phyloP scores from a whole-genome alignment of 2,797 vertebrate species.

The Melanotaenia trifasciata region DNA sequence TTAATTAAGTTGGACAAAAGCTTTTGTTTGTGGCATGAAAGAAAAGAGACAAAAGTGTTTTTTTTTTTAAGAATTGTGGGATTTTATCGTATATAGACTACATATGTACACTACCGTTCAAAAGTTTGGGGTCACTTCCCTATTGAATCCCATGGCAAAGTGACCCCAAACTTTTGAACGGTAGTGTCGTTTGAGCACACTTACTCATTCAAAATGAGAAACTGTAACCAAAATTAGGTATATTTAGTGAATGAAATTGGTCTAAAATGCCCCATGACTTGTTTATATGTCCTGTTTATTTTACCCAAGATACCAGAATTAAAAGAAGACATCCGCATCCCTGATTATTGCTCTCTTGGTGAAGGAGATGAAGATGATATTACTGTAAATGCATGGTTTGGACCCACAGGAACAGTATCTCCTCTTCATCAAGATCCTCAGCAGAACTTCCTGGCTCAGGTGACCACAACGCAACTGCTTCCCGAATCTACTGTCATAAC shows the following conservation, averaged over 20 bases:
- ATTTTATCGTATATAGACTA: no score
- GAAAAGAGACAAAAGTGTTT: neutral
- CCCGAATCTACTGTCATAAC: slow-evolving; percentile 28
- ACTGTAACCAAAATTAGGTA: no score
- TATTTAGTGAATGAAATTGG: slow-evolving; percentile 12
- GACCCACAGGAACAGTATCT: slow-evolving; percentile 91
- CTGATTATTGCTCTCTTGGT: slow-evolving; percentile 97
- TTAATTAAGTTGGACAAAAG: neutral
- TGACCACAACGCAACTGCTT: slow-evolving; percentile 45
- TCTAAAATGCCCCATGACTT: slow-evolving; percentile 10
- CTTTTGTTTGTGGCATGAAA: neutral
- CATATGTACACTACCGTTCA: no score
- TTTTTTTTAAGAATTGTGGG: no score
- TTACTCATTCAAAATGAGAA: neutral
- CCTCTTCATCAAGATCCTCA: slow-evolving; percentile 98
- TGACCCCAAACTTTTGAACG: no score
- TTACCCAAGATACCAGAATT: slow-evolving; percentile 90
- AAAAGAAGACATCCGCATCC: slow-evolving; percentile 92
- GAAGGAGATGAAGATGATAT: slow-evolving; percentile 92
- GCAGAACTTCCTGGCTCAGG: slow-evolving; percentile 96
- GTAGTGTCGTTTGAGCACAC: no score
- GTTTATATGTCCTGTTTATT: slow-evolving; percentile 1
- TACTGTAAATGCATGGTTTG: slow-evolving; percentile 96
- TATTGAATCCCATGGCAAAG: no score
- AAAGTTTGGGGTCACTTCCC: no score